Evolutionary conservation across 2,888 invertebrate genomes (phyloP), one percentile per base, ranked within the genome.

Genomic region (Merodon equestris): DNA sequence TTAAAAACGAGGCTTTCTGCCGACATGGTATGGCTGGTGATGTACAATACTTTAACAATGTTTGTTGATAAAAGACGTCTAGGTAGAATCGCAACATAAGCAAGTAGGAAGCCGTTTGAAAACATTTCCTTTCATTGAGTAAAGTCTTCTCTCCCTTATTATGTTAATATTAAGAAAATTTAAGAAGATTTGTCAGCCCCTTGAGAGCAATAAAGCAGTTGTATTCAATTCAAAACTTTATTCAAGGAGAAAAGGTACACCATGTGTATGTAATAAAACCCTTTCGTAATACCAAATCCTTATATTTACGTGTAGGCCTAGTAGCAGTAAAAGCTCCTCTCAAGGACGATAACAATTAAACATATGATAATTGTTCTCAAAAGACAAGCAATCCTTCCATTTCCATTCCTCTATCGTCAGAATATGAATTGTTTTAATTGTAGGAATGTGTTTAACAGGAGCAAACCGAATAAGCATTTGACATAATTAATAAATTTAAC

Each of bases 201-300:
- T 54, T 47, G 79, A 74, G 79, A 64, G 56, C 54, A 60, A 79
- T 74, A 64, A 36, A 74, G 68, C 70, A 64, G 74, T 79, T 74
- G 40, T 70, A 70, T 38, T 68, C 54, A 68, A 60, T 68, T 58
- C 38, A 3, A 7, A 10, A 40, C 27, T 27, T 7, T 27, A 27
- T n/a, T n/a, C n/a, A 15, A 40, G 36, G 45, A 47, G 36, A 40
- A 9, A 1, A 9, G 60, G n/a, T 9, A 17, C 36, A 7, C 9
- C 57, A 54, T 42, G 38, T 45, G 36, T 14, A 34, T 9, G 14
- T 40, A 40, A 27, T 27, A 27, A 1, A 63, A 61, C 57, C 57
- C 64, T 51, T 74, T 79, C 48, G 14, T 12, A 12, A 56, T 45
- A 64, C 45, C 57, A 40, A 12, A 1, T 17, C 13, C 7, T 54